Evolutionary conservation across 2,113 vertebrate species (phyloP), one percentile per base, ranked within the genome.

Genomic region (Lathamus discolor): DNA sequence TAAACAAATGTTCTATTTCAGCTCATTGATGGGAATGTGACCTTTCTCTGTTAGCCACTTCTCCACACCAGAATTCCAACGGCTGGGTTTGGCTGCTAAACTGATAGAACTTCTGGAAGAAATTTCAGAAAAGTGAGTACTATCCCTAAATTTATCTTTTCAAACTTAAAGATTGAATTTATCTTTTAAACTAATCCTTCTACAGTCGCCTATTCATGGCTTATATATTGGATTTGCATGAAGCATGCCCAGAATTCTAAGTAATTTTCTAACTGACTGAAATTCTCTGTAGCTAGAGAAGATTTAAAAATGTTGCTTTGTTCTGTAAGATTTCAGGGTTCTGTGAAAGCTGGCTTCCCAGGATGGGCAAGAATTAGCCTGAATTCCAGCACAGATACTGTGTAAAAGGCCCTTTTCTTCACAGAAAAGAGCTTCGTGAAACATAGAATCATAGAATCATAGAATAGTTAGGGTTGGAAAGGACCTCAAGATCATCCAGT

Each of bases 41-140:
- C n/a, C n/a, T n/a, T n/a, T n/a, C n/a, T n/a, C n/a, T n/a, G n/a
- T n/a, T n/a, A n/a, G n/a, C n/a, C n/a, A n/a, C n/a, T n/a, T n/a
- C n/a, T n/a, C n/a, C n/a, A n/a, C 99, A 5, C 99, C 99, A 0
- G 99, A 99, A 96, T 99, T 99, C 96, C 98, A 99, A 28, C 96
- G 99, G 13, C 98, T 99, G 68, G 99, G 99, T 67, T 98, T 99
- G 72, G 99, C 99, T 4, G 99, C 99, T 90, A 99, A 99, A 84
- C 96, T 99, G 41, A 99, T 99, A 99, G 99, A 99, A 49, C 98
- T 99, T 83, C 86, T 99, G 93, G 99, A 99, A 91, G 99, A 99
- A 95, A 99, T 99, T 96, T 99, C 99, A 17, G 99, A 99, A 96
- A 99, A 99, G 99, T 99, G 82, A 51, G 97, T 91, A 44, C 59